These are phyloP conservation scores for Ia io DNA, from an alignment of 2,113 vertebrate species.

Conservation along the genomic window DNA sequence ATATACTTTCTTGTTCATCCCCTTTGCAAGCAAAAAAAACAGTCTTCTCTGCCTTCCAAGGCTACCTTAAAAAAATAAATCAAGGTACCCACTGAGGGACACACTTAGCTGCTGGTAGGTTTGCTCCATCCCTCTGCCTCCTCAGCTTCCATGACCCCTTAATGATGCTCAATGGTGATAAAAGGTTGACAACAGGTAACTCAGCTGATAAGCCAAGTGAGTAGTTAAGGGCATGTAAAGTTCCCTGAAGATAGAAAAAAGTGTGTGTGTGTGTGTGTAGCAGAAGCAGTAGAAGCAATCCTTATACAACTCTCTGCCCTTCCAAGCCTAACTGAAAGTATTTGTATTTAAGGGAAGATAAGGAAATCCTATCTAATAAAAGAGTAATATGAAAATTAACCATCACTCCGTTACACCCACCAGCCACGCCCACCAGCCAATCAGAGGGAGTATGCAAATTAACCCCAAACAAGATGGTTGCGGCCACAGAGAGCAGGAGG, in stretches of 20 bases:
- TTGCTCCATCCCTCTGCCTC: background rate
- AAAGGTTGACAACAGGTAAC: slow-evolving; percentile 47
- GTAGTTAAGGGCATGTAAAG: slow-evolving; percentile 59
- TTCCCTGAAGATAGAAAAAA: slow-evolving; percentile 54
- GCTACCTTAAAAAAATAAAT: slow-evolving; percentile 77
- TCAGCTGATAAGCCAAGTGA: slow-evolving; percentile 66
- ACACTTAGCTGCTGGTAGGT: slow-evolving; percentile 49
- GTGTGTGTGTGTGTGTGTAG: background rate
- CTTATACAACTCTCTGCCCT: background rate
- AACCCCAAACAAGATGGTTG: too few relatives aligned
- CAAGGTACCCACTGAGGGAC: slow-evolving; percentile 53
- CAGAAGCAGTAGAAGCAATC: background rate
- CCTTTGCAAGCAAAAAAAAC: slow-evolving; percentile 38
- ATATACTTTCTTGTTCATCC: background rate
- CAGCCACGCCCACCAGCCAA: too few relatives aligned
- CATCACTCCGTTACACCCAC: too few relatives aligned
- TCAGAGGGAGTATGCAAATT: too few relatives aligned
- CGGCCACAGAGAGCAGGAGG: too few relatives aligned
- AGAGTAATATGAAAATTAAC: too few relatives aligned
- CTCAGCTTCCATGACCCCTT: background rate
- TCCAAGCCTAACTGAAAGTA: background rate
- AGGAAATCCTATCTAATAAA: background rate
- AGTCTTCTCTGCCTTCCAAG: slow-evolving; percentile 57
- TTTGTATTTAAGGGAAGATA: slow-evolving; percentile 26
- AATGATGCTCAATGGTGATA: slow-evolving; percentile 56